Conservation (phyloP, 2,113 vertebrate genomes). For the Tichodroma muraria region DNA sequence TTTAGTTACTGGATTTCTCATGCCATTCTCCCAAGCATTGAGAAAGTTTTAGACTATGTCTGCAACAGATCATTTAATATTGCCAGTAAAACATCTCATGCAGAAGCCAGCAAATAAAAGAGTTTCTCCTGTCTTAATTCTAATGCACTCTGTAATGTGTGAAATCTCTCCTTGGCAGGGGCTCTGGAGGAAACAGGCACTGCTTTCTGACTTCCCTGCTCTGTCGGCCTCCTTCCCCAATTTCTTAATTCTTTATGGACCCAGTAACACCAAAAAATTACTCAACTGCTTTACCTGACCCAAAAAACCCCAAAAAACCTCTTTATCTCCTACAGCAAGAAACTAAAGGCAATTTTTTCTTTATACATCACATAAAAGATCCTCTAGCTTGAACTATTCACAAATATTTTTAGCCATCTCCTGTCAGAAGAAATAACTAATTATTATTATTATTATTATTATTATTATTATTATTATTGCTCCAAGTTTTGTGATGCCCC, state of each 20-base stretch:
- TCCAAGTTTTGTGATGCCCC: neutral
- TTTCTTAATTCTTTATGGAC: neutral
- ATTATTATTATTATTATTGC: neutral
- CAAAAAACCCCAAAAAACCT: neutral
- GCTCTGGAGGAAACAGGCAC: neutral
- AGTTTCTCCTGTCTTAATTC: conserved; percentile 3
- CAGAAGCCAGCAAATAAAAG: conserved; percentile 20
- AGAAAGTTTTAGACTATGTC: neutral
- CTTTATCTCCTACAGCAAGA: neutral
- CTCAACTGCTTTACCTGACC: neutral
- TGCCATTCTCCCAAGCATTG: neutral
- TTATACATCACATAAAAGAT: neutral
- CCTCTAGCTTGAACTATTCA: neutral
- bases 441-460: neutral
- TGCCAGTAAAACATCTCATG: neutral
- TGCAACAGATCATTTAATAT: neutral
- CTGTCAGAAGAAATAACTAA: neutral
- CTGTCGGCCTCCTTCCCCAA: neutral
- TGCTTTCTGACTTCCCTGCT: neutral
- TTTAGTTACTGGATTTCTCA: conserved; percentile 33
- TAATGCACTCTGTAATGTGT: neutral
- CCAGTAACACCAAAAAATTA: neutral
- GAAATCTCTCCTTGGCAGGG: neutral
- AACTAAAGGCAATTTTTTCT: neutral
- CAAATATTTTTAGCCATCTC: neutral